phyloP scores from a whole-genome alignment of 2,113 vertebrate species.

The Labrus mixtus region DNA sequence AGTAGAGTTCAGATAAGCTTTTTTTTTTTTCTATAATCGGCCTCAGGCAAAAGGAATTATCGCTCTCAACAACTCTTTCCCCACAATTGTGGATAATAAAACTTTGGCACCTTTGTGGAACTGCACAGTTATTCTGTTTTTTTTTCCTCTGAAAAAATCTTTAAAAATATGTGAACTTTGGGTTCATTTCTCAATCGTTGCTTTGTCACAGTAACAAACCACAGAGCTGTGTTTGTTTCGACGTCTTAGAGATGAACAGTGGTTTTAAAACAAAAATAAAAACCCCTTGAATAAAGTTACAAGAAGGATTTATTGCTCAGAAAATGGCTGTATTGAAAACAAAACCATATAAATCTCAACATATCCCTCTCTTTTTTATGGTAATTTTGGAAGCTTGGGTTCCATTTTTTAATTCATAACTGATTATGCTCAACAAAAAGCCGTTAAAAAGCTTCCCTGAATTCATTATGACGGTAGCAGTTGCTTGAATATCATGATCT shows the following conservation, averaged over 20 bases:
- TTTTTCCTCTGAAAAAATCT: background rate
- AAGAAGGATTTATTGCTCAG: too few species aligned
- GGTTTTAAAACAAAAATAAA: background rate
- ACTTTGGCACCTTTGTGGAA: slow-evolving; percentile 2
- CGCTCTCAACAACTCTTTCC: slow-evolving; percentile 12
- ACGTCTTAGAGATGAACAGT: background rate
- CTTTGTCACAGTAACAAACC: background rate
- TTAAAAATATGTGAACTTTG: background rate
- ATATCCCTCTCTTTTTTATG: too few species aligned
- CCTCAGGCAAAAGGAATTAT: slow-evolving; percentile 40
- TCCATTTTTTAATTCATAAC: slow-evolving; percentile 16
- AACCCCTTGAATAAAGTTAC: background rate
- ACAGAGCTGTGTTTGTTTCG: background rate
- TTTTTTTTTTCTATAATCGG: slow-evolving; percentile 34
- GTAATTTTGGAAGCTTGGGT: slow-evolving; percentile 15
- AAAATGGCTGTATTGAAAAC: too few species aligned
- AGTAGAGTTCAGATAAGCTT: slow-evolving; percentile 44
- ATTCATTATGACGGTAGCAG: slow-evolving; percentile 40
- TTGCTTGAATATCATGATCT: slow-evolving; percentile 53
- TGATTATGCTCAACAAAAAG: slow-evolving; percentile 45
- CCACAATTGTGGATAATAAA: slow-evolving; percentile 7
- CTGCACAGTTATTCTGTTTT: background rate
- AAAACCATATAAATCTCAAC: too few species aligned
- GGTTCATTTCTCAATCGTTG: background rate
- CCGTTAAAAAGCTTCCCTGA: slow-evolving; percentile 22